Conservation (phyloP, 1,140 invertebrate species). For the Ctenoplectra terminalis region DNA sequence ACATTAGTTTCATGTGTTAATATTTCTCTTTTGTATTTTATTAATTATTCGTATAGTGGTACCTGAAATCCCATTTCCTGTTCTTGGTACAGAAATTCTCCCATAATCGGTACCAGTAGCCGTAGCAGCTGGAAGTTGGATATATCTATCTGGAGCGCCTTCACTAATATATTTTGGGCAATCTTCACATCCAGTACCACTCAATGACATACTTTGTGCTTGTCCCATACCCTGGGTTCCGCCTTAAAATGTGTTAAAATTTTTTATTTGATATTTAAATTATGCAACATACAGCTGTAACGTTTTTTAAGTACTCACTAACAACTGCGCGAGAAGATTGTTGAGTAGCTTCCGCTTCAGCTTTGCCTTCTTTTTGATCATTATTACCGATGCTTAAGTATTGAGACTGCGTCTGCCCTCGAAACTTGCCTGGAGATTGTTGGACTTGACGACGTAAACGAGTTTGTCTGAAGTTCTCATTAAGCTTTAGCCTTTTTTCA, state of each 20-base stretch:
- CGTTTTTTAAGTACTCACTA: slow-evolving; percentile 84
- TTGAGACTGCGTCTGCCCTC: slow-evolving; percentile 92
- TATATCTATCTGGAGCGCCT: slow-evolving; percentile 51
- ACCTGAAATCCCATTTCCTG: neutral
- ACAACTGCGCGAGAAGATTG: slow-evolving; percentile 89
- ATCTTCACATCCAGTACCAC: slow-evolving; percentile 78
- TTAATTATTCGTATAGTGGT: neutral
- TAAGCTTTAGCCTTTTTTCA: slow-evolving; percentile 63
- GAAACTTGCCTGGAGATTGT: slow-evolving; percentile 74
- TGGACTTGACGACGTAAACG: slow-evolving; percentile 61
- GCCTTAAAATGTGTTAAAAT: slow-evolving; percentile 80
- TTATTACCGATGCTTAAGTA: slow-evolving; percentile 86
- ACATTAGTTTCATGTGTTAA: neutral
- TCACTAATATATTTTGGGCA: slow-evolving; percentile 72
- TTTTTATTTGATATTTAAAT: neutral
- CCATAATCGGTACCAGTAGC: neutral
- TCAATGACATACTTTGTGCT: slow-evolving; percentile 88
- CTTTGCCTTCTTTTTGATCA: slow-evolving; percentile 86
- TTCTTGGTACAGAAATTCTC: neutral
- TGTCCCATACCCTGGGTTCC: slow-evolving; percentile 90
- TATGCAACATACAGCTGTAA: neutral
- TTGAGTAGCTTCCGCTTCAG: slow-evolving; percentile 89
- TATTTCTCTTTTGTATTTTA: neutral
- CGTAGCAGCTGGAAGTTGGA: slow-evolving; percentile 11
- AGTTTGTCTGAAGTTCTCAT: slow-evolving; percentile 32